These are phyloP conservation scores for Hemaris fuciformis DNA, from an alignment of 2,888 invertebrate species.

Conservation along the genomic window DNA sequence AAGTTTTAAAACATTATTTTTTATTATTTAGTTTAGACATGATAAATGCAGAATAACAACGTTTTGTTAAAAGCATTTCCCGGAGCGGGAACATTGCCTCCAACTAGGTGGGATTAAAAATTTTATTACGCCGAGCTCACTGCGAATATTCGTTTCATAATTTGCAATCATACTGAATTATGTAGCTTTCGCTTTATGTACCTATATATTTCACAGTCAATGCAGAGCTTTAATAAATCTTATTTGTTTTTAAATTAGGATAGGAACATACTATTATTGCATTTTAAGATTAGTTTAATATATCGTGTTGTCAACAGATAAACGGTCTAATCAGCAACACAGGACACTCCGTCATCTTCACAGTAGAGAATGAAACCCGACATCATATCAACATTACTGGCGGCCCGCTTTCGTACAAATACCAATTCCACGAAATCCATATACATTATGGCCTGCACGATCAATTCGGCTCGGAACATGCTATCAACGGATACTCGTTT, in stretches of 20 bases:
- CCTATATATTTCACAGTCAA: not conserved
- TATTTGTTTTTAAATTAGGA: not conserved
- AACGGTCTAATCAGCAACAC: constrained; percentile 95
- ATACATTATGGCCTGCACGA: constrained; percentile 96
- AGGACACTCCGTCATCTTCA: constrained; percentile 96
- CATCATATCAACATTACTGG: constrained; percentile 96
- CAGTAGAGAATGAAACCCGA: constrained; percentile 91
- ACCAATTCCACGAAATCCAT: constrained; percentile 97
- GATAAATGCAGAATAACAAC: not conserved
- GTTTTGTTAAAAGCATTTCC: not conserved
- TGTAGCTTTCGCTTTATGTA: not conserved
- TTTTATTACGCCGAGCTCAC: not conserved
- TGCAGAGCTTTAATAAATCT: not conserved
- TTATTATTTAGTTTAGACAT: constrained; percentile 11
- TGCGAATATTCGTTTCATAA: not conserved
- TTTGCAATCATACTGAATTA: not conserved
- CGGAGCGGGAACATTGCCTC: not conserved
- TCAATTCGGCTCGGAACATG: constrained; percentile 97
- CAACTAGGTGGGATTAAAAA: not conserved
- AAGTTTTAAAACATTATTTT: constrained; percentile 1
- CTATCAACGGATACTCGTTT: constrained; percentile 96
- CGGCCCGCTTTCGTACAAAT: constrained; percentile 97
- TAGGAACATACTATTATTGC: no score
- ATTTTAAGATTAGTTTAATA: no score
- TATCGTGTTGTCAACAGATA: constrained; percentile 86